Percentiles rank a stretch among this genome's conserved stretches.
phyloP scores from a whole-genome alignment of 2,797 vertebrate genomes.

The Vultur gryphus region DNA sequence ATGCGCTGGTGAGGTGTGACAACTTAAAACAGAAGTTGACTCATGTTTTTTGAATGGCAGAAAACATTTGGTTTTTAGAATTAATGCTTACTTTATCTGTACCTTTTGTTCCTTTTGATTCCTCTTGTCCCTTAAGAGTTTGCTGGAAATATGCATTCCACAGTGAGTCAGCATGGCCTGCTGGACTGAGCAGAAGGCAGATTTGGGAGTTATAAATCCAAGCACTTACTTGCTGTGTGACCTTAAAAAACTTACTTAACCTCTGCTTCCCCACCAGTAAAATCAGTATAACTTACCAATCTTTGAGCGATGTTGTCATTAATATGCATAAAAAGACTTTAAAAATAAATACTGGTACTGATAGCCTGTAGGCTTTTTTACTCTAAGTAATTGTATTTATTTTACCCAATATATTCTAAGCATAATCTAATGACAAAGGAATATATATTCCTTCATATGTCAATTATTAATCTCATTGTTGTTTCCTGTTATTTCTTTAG shows the following conservation, averaged over 20 bases:
- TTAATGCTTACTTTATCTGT: neutral
- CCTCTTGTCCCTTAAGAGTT: neutral
- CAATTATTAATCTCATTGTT: neutral
- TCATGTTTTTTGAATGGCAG: neutral
- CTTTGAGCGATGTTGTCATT: neutral
- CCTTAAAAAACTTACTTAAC: slow-evolving; percentile 12
- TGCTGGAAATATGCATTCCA: slow-evolving; percentile 15
- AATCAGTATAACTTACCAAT: neutral
- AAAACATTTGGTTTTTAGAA: neutral
- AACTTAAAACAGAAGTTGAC: neutral
- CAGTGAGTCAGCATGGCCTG: slow-evolving; percentile 46
- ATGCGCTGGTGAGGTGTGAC: neutral
- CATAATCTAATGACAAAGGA: neutral
- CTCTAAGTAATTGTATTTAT: neutral
- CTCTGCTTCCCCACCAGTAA: neutral
- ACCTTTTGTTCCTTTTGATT: slow-evolving; percentile 34
- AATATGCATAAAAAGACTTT: neutral
- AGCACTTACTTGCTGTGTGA: slow-evolving; percentile 28
- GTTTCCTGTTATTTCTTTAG: neutral
- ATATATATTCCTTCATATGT: neutral
- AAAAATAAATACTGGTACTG: neutral
- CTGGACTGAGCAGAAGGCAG: slow-evolving; percentile 7
- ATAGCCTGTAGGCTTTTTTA: neutral
- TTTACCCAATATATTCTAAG: neutral
- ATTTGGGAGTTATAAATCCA: slow-evolving; percentile 21